Base-by-base conservation (phyloP, 1,140 invertebrate species). In the Listronotus bonariensis region DNA sequence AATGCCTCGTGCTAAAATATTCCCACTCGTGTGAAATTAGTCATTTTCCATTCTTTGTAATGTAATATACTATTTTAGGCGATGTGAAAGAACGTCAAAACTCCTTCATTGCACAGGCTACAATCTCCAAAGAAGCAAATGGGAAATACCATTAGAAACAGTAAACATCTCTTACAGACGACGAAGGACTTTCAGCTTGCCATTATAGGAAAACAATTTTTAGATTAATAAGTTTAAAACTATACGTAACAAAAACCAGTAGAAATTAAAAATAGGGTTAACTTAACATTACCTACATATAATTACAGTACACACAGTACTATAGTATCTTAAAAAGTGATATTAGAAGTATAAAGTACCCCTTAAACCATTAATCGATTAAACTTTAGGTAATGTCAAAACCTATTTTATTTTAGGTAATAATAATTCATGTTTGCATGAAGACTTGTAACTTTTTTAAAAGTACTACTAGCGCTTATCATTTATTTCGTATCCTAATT, bases 41-140 rank as follows among this genome's bases (percentile, higher is more conserved):
- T n/a, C n/a, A n/a, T n/a, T n/a, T n/a, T n/a, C n/a, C n/a, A n/a
- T n/a, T n/a, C n/a, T n/a, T n/a, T n/a, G n/a, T n/a, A n/a, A n/a
- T n/a, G n/a, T n/a, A n/a, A n/a, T n/a, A n/a, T n/a, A n/a, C n/a
- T n/a, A n/a, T 36, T 55, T 12, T 26, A 66, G 64, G 76, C 83
- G 87, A 72, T 94, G 92, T 71, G 90, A 92, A 78, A 80, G 81
- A 49, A 77, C 78, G 0, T 76, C 77, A 17, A 83, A 81, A 74
- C 72, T 91, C 18, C 82, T 83, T n/a, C 82, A 83, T 61, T 91
- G 89, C 67, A 63, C 73, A n/a, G 77, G 75, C 7, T 72, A 71
- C 15, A 75, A 79, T 38, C 60, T 75, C 31, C 81, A 79, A 77
- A 76, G 63, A 34, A 78, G 74, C 40, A 76, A 82, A 78, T 80